phyloP scores from a whole-genome alignment of 2,113 vertebrate species.

The Rhinoderma darwinii region DNA sequence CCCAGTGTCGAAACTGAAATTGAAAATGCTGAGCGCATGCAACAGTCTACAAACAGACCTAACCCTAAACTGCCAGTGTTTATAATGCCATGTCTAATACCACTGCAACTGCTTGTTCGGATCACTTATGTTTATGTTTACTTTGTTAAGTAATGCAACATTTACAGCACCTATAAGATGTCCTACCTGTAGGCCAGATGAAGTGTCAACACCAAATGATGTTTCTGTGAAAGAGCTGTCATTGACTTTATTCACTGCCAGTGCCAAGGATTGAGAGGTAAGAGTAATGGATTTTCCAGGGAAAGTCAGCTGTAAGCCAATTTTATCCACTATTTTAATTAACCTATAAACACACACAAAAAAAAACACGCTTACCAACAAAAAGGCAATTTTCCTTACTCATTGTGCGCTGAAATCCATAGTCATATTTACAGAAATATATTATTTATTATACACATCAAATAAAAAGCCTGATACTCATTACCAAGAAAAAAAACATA shows the following conservation, averaged over 20 bases:
- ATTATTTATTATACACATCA: not conserved
- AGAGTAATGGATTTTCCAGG: constrained; percentile 67
- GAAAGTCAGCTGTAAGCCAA: constrained; percentile 83
- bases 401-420: not conserved
- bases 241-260: constrained; percentile 80
- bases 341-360: constrained; percentile 73
- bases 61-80: no score
- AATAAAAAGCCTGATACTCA: no score
- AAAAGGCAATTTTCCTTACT: not conserved
- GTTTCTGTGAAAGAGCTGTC: constrained; percentile 74
- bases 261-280: constrained; percentile 77
- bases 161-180: not conserved
- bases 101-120: not conserved
- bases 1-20: no score
- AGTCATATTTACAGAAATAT: not conserved
- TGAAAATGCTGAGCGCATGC: no score
- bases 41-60: no score
- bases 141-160: not conserved
- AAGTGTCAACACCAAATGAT: constrained; percentile 77
- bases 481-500: no score
- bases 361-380: not conserved
- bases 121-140: not conserved
- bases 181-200: constrained; percentile 80
- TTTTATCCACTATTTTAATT: constrained; percentile 80
- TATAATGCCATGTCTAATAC: no score